A percentile compares a stretch with the other conserved stretches of the same genome.
Conservation (phyloP, 2,888 invertebrate species). For the Apantesis nais region DNA sequence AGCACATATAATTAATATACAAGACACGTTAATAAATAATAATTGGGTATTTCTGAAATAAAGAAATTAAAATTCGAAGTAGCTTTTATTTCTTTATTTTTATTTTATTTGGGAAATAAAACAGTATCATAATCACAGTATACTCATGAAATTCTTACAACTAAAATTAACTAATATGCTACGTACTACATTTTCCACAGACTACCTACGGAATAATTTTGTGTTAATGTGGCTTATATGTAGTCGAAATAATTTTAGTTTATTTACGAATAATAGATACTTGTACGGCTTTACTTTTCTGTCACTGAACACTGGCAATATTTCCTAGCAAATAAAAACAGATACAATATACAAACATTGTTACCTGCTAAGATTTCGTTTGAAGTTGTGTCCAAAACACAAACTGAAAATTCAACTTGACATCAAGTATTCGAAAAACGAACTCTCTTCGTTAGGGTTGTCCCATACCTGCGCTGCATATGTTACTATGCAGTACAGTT, state of each 20-base stretch:
- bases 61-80: neutral
- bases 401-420: conserved; percentile 61
- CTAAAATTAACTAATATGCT: too few relatives aligned
- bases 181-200: too few relatives aligned
- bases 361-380: conserved; percentile 29
- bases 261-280: neutral
- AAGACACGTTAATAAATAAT: neutral
- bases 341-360: conserved; percentile 41
- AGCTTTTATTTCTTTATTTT: too few relatives aligned
- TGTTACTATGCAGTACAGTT: conserved; percentile 71
- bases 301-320: neutral
- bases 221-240: too few relatives aligned
- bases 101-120: too few relatives aligned
- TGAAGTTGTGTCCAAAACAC: conserved; percentile 34
- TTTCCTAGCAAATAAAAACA: neutral
- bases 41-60: neutral
- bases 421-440: conserved; percentile 78
- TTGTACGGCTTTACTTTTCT: neutral
- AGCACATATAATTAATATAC: neutral
- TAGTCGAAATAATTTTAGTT: too few relatives aligned
- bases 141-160: too few relatives aligned
- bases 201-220: too few relatives aligned
- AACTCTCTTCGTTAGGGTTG: conserved; percentile 78
- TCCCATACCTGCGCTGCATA: conserved; percentile 83
- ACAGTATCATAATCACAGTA: too few relatives aligned